Evolutionary conservation across 2,888 invertebrate species (phyloP).

Genomic region (Drosophila limbata): DNA sequence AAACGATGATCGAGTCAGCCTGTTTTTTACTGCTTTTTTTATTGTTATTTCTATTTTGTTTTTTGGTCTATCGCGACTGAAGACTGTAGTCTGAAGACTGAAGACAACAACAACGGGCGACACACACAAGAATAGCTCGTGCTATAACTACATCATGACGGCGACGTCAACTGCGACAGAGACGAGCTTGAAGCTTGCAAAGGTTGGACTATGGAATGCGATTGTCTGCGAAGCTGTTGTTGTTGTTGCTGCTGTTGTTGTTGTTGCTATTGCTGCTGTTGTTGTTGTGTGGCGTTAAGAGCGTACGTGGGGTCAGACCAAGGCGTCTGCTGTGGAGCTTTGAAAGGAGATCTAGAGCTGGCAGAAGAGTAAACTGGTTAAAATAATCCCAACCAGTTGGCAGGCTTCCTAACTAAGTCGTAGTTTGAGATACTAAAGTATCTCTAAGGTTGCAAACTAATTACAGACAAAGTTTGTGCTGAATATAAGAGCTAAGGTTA

Average conservation of each 20-base stretch:
- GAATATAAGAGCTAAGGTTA: not conserved
- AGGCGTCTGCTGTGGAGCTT: slow-evolving; percentile 62
- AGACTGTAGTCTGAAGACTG: slow-evolving; percentile 15
- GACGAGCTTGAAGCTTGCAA: slow-evolving; percentile 41
- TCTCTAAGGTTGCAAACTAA: slow-evolving; percentile 16
- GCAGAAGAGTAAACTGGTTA: slow-evolving; percentile 46
- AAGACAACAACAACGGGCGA: slow-evolving; percentile 57
- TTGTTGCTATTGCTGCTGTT: slow-evolving; percentile 17
- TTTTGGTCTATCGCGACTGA: slow-evolving; percentile 6
- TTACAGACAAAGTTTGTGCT: slow-evolving; percentile 6
- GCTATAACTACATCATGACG: slow-evolving; percentile 79
- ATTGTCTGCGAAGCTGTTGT: slow-evolving; percentile 57
- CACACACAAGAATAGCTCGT: slow-evolving; percentile 83
- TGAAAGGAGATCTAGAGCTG: slow-evolving; percentile 49
- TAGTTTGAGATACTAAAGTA: slow-evolving; percentile 1
- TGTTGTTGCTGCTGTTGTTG: slow-evolving; percentile 8
- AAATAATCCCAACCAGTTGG: slow-evolving; percentile 26
- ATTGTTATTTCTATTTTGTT: slow-evolving; percentile 44
- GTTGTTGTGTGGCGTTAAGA: slow-evolving; percentile 55
- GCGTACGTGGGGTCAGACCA: slow-evolving; percentile 73
- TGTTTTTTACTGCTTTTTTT: slow-evolving; percentile 25
- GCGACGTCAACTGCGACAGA: slow-evolving; percentile 9
- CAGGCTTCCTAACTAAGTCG: not conserved
- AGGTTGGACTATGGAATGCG: slow-evolving; percentile 70
- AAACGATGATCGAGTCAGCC: slow-evolving; percentile 82